Base-by-base conservation (phyloP, 2,113 vertebrate genomes). In the Pteruthius melanotis region DNA sequence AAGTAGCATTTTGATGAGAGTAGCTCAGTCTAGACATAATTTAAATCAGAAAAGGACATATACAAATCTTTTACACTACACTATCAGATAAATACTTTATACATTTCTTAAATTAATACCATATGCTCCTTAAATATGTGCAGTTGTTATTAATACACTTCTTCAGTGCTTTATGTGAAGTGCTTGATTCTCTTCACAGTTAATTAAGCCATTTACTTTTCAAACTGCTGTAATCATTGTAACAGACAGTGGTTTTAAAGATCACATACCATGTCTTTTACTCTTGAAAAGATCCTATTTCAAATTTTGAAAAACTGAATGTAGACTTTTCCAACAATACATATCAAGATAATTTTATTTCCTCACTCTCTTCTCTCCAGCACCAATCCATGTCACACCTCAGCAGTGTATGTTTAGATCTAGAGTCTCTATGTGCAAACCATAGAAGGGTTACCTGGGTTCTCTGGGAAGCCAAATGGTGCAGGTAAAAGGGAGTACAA, bases 191-290 rank as follows among this genome's bases (percentile, higher is more conserved):
- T 63, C 42, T 84, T 91, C 40, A 61, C 45, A 82, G 76, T 72
- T 77, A 83, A 89, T 92, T 69, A 84, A 91, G 39, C 84, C 63
- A 52, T 85, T 69, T 80, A 30, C 77, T 93, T 37, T 76, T 96
- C 70, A 85, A 80, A 72, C 85, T 84, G 13, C 69, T 85, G 16
- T 61, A 90, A 87, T 79, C 35, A 64, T 76, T 91, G 42, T 79
- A 83, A 76, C 44, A 68, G 44, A 60, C 75, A 68, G 42, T 66
- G 47, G n/a, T 59, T 82, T 87, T 94, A 87, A 71, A 54, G 57
- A 75, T 76, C 8, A 63, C 3, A 44, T 59, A 40, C 27, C 44
- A 45, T 13, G 22, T 40, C 22, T 83, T 87, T 79, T 64, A 72
- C 22, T 60, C 44, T 63, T 66, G 37, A 49, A 52, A 59, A 53